phyloP scores from a whole-genome alignment of 1,140 invertebrate species.

The Parasteatoda tepidariorum region DNA sequence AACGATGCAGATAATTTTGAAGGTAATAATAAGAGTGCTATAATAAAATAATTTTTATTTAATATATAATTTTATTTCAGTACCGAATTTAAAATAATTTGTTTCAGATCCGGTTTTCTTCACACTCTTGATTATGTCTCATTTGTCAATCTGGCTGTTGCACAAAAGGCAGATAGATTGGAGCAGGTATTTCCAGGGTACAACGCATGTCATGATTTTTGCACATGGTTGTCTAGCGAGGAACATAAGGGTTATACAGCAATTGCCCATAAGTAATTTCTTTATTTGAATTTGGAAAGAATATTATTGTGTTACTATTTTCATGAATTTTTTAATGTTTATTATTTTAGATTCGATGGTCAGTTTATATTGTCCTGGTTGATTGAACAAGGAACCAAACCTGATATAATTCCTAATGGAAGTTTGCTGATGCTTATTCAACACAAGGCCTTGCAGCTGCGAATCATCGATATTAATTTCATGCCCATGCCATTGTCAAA shows the following conservation, averaged over 20 bases:
- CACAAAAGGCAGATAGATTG: background rate
- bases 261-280: background rate
- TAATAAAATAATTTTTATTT: too few relatives aligned
- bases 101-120: too few relatives aligned
- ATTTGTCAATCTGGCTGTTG: too few relatives aligned
- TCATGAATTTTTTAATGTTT: too few relatives aligned
- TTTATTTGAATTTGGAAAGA: background rate
- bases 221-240: background rate
- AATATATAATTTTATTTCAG: too few relatives aligned
- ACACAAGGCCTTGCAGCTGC: background rate
- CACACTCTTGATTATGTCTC: too few relatives aligned
- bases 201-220: background rate
- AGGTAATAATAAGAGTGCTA: too few relatives aligned
- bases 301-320: background rate
- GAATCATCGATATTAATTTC: conserved; percentile 19
- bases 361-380: background rate
- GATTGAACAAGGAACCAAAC: background rate
- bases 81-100: too few relatives aligned
- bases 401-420: conserved; percentile 2
- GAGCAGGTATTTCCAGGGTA: background rate
- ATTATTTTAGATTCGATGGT: background rate
- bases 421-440: background rate
- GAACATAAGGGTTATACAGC: too few relatives aligned
- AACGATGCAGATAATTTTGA: too few relatives aligned
- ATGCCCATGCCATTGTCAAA: background rate